Conservation (phyloP, 2,797 vertebrate species). For the Cyprinodon diabolis region DNA sequence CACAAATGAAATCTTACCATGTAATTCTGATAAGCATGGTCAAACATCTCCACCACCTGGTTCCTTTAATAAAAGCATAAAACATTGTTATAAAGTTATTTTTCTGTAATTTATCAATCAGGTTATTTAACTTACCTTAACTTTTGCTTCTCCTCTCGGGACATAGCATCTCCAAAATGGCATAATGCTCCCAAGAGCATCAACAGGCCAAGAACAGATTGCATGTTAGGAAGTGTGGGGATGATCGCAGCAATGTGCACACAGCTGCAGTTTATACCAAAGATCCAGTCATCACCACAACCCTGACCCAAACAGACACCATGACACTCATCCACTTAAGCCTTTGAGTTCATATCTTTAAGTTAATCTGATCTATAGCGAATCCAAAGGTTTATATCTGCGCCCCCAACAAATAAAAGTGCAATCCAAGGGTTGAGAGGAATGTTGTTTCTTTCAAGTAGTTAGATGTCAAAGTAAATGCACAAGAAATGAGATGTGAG, state of each 20-base stretch:
- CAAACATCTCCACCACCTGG: constrained; percentile 99
- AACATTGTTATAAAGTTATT: constrained; percentile 2
- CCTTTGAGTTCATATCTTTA: constrained; percentile 8
- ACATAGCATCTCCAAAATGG: constrained; percentile 70
- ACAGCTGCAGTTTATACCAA: constrained; percentile 41
- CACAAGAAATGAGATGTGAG: not conserved
- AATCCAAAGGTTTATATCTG: not conserved
- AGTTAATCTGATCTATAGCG: not conserved
- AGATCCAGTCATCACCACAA: constrained; percentile 37
- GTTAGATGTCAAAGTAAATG: not conserved
- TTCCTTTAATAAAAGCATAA: constrained; percentile 75
- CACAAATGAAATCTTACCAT: constrained; percentile 86
- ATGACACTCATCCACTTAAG: constrained; percentile 8
- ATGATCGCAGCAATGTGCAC: constrained; percentile 32
- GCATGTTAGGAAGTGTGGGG: constrained; percentile 51
- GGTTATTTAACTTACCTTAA: constrained; percentile 73
- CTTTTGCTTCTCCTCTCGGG: constrained; percentile 75
- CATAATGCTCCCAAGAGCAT: constrained; percentile 65
- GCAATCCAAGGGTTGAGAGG: not conserved
- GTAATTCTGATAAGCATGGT: constrained; percentile 98
- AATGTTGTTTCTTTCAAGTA: constrained; percentile 49
- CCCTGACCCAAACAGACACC: constrained; percentile 5
- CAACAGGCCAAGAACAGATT: constrained; percentile 52
- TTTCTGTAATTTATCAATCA: no score
- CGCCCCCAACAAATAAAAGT: not conserved